Percentiles rank a stretch among this genome's conserved stretches.
Evolutionary conservation across 2,888 invertebrate genomes (phyloP).

Genomic region (Gari tellinella): DNA sequence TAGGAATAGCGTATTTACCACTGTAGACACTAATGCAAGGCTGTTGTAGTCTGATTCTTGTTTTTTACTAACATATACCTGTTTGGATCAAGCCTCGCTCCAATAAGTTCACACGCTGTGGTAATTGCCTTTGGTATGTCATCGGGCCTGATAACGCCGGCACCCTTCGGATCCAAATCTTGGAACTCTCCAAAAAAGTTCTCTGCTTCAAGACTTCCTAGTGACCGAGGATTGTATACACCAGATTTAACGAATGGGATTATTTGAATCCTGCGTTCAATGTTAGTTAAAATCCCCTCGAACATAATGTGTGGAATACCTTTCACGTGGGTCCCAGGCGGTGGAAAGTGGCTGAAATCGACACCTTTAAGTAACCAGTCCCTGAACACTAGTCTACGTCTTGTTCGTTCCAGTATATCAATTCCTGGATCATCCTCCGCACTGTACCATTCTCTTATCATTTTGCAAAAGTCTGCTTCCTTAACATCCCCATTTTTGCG

Average conservation of each 20-base stretch:
- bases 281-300: background rate
- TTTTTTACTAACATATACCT: no score
- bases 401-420: constrained; percentile 5
- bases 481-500: constrained; percentile 14
- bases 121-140: background rate
- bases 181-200: constrained; percentile 6
- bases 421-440: constrained; percentile 46
- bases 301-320: no score
- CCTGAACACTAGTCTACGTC: constrained; percentile 5
- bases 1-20: no score
- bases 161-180: no score
- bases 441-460: constrained; percentile 37
- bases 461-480: constrained; percentile 29
- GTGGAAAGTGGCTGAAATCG: constrained; percentile 22
- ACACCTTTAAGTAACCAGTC: constrained; percentile 30
- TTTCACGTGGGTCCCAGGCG: constrained; percentile 23
- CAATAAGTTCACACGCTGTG: background rate
- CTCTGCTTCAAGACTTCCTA: no score
- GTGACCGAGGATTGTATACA: constrained; percentile 3
- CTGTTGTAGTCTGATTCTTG: no score
- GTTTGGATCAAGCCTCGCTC: background rate
- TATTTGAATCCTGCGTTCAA: constrained; percentile 18
- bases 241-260: constrained; percentile 3
- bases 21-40: no score
- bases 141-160: background rate